Evolutionary conservation across 2,797 vertebrate species (phyloP), one percentile per base, ranked within the genome.

Genomic region (Phoebastria nigripes): DNA sequence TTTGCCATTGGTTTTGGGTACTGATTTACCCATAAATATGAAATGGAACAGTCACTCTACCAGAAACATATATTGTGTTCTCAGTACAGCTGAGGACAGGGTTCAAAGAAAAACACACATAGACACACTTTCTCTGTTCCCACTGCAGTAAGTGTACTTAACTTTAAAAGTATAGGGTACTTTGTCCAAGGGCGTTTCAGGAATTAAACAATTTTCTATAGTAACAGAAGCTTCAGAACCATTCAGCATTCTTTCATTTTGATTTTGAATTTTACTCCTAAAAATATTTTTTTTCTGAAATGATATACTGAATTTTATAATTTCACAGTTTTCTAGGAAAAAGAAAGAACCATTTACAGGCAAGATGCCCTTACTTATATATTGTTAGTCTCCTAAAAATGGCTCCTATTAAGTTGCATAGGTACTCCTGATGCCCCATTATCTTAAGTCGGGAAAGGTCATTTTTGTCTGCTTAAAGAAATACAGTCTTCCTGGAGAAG

Each of bases 1-100:
- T 98, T 97, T 95, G 95, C 89, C 96, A 97, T 97, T 97, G 95
- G 89, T 95, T 97, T 98, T 88, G 90, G 88, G 96, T 94, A 96
- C 97, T 96, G 97, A 96, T 97, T 97, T 98, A 96, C 91, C 96
- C 97, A 96, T 97, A 96, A 97, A 97, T 92, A 96, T 95, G 96
- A 96, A 91, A 93, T 51, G 31, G 55, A 96, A 93, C 47, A 90
- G 87, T 82, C 35, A 28, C 83, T 91, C 84, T 72, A 96, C 95
- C 84, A 96, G 97, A 97, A 96, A 91, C 82, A 94, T 93, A 97
- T 24, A 95, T 89, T 97, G 70, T 96, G 80, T 95, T 97, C 97
- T 97, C 74, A 89, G 91, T 51, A 91, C 39, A 79, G 67, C 47
- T 83, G 77, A 83, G 47, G 71, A 28, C 86, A 77, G 35, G 20